phyloP scores from a whole-genome alignment of 2,888 invertebrate species.

The Marasmarcha lunaedactyla region DNA sequence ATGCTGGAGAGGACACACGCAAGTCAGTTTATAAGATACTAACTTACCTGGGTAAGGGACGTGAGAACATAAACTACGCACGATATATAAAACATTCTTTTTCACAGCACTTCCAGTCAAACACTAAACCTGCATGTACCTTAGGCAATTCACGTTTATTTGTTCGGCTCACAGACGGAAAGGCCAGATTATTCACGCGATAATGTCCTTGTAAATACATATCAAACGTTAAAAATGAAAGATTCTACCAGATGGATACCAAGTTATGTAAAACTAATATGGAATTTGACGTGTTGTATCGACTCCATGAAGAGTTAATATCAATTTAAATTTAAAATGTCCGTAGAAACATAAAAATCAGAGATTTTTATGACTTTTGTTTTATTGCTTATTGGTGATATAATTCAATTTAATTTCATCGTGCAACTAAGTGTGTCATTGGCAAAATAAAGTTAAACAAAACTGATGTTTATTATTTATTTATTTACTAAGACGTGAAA shows the following conservation, averaged over 20 bases:
- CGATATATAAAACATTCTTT: neutral
- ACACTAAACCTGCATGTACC: slow-evolving; percentile 9
- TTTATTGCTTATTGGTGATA: slow-evolving; percentile 3
- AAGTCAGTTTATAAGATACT: no score
- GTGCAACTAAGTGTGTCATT: no score
- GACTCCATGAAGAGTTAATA: no score
- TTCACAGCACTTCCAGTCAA: neutral
- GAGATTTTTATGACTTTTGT: neutral
- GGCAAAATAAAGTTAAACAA: no score
- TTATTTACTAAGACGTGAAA: no score
- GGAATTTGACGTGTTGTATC: neutral
- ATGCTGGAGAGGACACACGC: no score
- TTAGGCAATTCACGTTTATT: slow-evolving; percentile 23
- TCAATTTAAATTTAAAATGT: no score
- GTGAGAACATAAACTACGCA: neutral
- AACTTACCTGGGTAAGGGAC: no score
- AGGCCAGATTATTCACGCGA: slow-evolving; percentile 49
- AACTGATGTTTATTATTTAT: no score
- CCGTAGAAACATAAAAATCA: neutral
- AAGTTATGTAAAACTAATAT: neutral
- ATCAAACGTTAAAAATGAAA: slow-evolving; percentile 8
- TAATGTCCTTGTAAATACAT: slow-evolving; percentile 41
- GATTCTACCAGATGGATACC: neutral
- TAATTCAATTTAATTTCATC: no score
- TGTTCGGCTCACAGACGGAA: slow-evolving; percentile 31